A percentile compares a stretch with the other conserved stretches of the same genome.
Conservation (phyloP, 2,888 invertebrate species). For the Ormyrus nitidulus region DNA sequence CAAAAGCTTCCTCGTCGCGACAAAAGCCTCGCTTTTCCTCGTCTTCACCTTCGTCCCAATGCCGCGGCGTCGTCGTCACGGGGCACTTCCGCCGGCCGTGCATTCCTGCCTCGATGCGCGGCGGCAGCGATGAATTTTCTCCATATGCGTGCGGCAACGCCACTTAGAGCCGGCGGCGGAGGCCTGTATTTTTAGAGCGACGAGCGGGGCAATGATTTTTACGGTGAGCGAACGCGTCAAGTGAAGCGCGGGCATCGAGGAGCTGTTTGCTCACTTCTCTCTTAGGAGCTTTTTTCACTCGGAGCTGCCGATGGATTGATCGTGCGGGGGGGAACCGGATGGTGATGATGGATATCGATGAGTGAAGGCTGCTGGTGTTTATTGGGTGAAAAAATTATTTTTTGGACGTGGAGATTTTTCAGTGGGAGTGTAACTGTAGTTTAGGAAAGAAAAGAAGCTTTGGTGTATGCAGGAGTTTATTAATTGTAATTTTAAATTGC, state of each 20-base stretch:
- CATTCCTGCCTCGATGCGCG: background rate
- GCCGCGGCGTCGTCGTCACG: background rate
- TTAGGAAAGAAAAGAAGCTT: too few relatives aligned
- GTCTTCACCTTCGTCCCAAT: background rate
- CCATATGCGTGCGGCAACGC: background rate
- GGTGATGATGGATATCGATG: too few relatives aligned
- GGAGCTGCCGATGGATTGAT: background rate
- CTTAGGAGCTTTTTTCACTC: background rate
- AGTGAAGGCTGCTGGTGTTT: too few relatives aligned
- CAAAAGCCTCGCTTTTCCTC: background rate
- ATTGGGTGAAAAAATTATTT: too few relatives aligned
- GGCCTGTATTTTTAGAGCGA: constrained; percentile 21
- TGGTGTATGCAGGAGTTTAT: too few relatives aligned
- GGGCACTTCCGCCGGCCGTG: background rate
- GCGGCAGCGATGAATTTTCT: background rate
- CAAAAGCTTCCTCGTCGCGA: too few relatives aligned
- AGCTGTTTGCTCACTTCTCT: background rate
- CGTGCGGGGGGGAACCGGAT: background rate
- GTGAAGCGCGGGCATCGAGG: constrained; percentile 4
- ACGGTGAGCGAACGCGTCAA: background rate
- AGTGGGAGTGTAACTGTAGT: too few relatives aligned
- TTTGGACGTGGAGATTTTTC: too few relatives aligned
- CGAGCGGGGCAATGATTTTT: constrained; percentile 4
- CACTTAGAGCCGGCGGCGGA: too few relatives aligned
- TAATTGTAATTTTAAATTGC: too few relatives aligned